Evolutionary conservation across 2,797 vertebrate genomes (phyloP), one percentile per base, ranked within the genome.

Genomic region (Vireo griseus): DNA sequence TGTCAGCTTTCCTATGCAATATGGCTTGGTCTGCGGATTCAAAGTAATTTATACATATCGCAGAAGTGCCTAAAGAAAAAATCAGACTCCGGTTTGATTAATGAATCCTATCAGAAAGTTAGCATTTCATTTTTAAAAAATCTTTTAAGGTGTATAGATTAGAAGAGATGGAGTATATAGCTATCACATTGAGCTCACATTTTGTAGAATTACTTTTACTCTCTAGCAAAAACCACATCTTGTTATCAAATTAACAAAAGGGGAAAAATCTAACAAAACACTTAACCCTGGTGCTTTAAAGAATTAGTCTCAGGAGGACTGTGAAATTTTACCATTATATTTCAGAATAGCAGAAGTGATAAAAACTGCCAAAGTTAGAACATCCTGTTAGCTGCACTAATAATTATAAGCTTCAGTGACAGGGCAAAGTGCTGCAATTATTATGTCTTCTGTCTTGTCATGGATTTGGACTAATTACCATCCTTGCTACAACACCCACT

Each of bases 341-440:
- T 97, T 97, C 87, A 97, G 96, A 97, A 96, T 94, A 97, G 94
- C 82, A 93, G 93, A 97, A 95, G 95, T 97, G 96, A 97, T 96
- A 96, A 96, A 95, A 96, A 26, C 74, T 96, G 87, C 86, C 86
- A 57, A 95, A 97, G 93, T 97, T 96, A 96, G 96, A 96, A 92
- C 73, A 95, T 92, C 96, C 94, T 80, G 92, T 95, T 97, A 96
- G 97, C 95, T 97, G 97, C 96, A 96, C 97, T 98, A 93, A 97
- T 98, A 99, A 99, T 99, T 99, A 99, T 90, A 97, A 97, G 97
- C 98, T 97, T 97, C 97, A 92, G 94, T 97, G 98, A 98, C 96
- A 97, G 97, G 95, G 97, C 96, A 98, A 97, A 98, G 97, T 94
- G 98, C 97, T 97, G 97, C 98, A 98, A 98, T 99, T 99, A 98